Evolutionary conservation across 2,888 invertebrate genomes (phyloP).

Genomic region (Dynastes maya): DNA sequence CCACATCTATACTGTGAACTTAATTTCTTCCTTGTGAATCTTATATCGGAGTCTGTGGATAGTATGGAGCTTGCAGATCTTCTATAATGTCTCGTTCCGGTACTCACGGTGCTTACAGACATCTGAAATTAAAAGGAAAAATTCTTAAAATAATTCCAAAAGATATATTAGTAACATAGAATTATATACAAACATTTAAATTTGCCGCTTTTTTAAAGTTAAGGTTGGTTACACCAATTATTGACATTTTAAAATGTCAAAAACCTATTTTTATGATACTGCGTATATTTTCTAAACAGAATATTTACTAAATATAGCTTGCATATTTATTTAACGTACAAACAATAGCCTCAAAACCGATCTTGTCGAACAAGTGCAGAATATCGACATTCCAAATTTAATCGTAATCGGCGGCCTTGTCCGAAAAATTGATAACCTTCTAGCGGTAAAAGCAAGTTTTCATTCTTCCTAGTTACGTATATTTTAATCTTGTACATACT

Average conservation of each 20-base stretch:
- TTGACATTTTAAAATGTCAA: constrained; percentile 1
- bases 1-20: constrained; percentile 90
- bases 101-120: constrained; percentile 70
- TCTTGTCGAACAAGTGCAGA: too few relatives aligned
- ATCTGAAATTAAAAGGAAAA: constrained; percentile 68
- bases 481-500: too few relatives aligned
- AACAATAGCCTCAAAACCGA: too few relatives aligned
- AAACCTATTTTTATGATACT: too few relatives aligned
- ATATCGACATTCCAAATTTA: neutral
- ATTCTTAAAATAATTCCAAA: neutral
- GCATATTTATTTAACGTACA: too few relatives aligned
- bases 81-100: constrained; percentile 71
- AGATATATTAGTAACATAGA: neutral
- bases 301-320: too few relatives aligned
- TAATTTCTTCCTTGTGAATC: constrained; percentile 88
- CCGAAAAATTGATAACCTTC: neutral
- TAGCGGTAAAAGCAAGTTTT: too few relatives aligned
- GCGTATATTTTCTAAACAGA: too few relatives aligned
- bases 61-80: constrained; percentile 84
- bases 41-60: constrained; percentile 91
- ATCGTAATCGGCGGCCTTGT: constrained; percentile 2
- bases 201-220: neutral
- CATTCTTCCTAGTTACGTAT: too few relatives aligned
- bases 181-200: neutral
- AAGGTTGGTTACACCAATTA: neutral